Evolutionary conservation across 1,140 invertebrate genomes (phyloP), one percentile per base, ranked within the genome.

Genomic region (Chrysomallon squamiferum): DNA sequence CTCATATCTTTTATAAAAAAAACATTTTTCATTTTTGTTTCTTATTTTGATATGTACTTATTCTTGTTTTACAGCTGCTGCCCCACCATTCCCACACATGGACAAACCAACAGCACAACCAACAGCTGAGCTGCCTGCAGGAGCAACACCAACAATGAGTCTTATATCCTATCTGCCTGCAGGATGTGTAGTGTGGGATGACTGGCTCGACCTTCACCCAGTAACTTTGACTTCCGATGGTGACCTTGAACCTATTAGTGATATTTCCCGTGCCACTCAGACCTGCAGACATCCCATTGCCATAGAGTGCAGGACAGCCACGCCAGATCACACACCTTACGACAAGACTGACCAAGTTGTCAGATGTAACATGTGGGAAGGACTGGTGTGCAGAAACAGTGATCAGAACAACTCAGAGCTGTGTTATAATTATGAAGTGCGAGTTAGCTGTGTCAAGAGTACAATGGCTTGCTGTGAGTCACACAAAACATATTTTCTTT

Each of bases 341-440:
- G 63, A 73, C 15, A 54, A 68, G 9, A 65, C 66, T 15, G 67
- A 59, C 27, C 86, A 93, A 50, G 88, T 92, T 73, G 91, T 92
- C 0, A 89, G 90, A 50, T 95, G 93, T 75, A 90, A 89, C 72
- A 75, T 93, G 30, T 89, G 92, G 76, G 85, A 87, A 35, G 93
- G 93, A 1, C 84, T 95, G 0, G 77, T 89, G 7, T 95, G 93
- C 77, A 78, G 86, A 20, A 77, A 81, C n/a, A 59, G 30, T 22
- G 50, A 76, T 35, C 74, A 76, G 59, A 58, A 71, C 6, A 72
- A 61, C 1, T 62, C 71, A 3, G 15, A 38, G 35, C 27, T 64
- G 25, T 84, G 82, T 50, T 72, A 71, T 50, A 77, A 84, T 66
- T 84, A 83, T 60, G 80, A 81, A 71, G 77, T 74, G 30, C 63